Conservation (phyloP, 2,888 invertebrate genomes). For the Spodoptera picta region DNA sequence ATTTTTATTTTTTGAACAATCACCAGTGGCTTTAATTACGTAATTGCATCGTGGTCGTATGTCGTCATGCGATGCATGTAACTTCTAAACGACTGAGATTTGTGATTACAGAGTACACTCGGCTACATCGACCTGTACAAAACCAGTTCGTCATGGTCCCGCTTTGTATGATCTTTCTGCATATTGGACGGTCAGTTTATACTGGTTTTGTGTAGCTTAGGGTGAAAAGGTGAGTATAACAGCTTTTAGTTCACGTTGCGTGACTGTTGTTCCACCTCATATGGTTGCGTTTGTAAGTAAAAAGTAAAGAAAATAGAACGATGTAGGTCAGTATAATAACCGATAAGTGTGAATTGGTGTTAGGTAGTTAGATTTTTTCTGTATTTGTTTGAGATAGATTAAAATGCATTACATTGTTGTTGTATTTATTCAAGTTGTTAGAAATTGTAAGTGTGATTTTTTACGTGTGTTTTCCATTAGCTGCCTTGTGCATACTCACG, state of each 20-base stretch:
- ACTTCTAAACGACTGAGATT: conserved; percentile 42
- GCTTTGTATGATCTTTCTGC: too few species aligned
- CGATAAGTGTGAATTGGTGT: conserved; percentile 5
- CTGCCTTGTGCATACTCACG: too few species aligned
- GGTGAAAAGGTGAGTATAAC: conserved; percentile 6
- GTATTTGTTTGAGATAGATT: too few species aligned
- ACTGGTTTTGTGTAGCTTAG: too few species aligned
- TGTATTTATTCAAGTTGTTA: too few species aligned
- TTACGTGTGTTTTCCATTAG: too few species aligned
- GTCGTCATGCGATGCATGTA: conserved; percentile 44
- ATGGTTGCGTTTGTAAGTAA: conserved; percentile 35
- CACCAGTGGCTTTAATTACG: conserved; percentile 18
- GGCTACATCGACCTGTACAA: too few species aligned
- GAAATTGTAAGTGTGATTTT: too few species aligned
- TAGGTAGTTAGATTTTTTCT: too few species aligned
- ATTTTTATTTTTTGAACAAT: conserved; percentile 14
- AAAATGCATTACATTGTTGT: too few species aligned
- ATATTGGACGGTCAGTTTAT: too few species aligned
- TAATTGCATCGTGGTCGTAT: conserved; percentile 29
- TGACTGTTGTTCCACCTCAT: conserved; percentile 40
- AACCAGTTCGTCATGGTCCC: too few species aligned
- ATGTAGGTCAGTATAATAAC: conserved; percentile 26
- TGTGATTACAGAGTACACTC: conserved; percentile 31
- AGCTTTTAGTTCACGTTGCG: conserved; percentile 41
- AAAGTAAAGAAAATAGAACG: conserved; percentile 20